Percentiles rank a stretch among this genome's conserved stretches.
phyloP scores from a whole-genome alignment of 1,140 invertebrate species.

The Cylas formicarius region DNA sequence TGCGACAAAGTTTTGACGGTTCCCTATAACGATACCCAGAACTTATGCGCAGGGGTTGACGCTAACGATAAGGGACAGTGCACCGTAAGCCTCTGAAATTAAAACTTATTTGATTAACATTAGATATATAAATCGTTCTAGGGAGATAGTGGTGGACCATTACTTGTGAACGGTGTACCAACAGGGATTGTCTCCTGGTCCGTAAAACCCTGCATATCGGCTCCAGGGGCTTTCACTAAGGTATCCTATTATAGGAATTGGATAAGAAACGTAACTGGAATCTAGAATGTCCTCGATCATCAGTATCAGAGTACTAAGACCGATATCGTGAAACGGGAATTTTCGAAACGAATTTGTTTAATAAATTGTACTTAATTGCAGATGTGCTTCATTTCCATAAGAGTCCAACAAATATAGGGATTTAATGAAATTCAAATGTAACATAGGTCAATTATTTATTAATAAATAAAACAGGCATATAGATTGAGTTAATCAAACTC shows the following conservation, averaged over 20 bases:
- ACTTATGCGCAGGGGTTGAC: slow-evolving; percentile 5
- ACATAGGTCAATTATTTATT: too few relatives aligned
- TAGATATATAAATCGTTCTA: slow-evolving; percentile 7
- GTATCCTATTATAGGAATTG: slow-evolving; percentile 44
- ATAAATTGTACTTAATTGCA: too few relatives aligned
- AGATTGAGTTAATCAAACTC: too few relatives aligned
- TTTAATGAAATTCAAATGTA: too few relatives aligned
- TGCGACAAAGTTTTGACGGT: not conserved
- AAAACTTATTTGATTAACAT: too few relatives aligned
- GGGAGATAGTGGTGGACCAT: slow-evolving; percentile 44
- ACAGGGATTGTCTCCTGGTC: slow-evolving; percentile 46
- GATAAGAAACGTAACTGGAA: slow-evolving; percentile 35
- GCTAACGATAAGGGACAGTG: slow-evolving; percentile 8
- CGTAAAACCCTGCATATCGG: slow-evolving; percentile 41
- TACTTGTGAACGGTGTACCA: slow-evolving; percentile 37
- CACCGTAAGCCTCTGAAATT: slow-evolving; percentile 4
- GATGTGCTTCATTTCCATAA: too few relatives aligned
- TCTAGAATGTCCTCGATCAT: too few relatives aligned
- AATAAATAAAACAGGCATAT: too few relatives aligned
- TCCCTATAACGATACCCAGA: not conserved
- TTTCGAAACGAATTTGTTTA: too few relatives aligned
- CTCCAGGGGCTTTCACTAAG: slow-evolving; percentile 46
- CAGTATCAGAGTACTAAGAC: too few relatives aligned
- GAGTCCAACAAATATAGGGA: too few relatives aligned
- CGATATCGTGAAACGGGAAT: too few relatives aligned